Base-by-base conservation (phyloP, 2,113 vertebrate species). In the Trichechus manatus region DNA sequence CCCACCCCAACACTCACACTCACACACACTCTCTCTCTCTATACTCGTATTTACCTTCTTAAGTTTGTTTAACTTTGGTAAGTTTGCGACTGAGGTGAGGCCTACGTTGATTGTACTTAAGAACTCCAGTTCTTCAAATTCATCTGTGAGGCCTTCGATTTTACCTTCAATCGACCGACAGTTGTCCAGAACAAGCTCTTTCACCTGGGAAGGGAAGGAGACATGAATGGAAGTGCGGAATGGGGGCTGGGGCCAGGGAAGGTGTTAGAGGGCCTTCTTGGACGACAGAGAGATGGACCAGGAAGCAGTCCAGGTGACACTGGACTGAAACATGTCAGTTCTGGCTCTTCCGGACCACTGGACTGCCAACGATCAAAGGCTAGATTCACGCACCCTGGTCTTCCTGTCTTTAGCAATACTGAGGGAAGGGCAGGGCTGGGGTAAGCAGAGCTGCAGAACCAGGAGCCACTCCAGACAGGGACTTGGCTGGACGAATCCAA, bases 41-140 rank as follows among this genome's bases (percentile, higher is more conserved):
- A 1, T 17, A 7, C 72, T 33, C 8, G 9, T 33, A 89, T 96
- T 84, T 98, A 99, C 99, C 99, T 99, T 99, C 99, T 99, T 99
- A 91, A 99, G 99, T 99, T 99, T 99, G 98, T 99, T 99, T 99
- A 99, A 99, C 98, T 99, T 99, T 97, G 99, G 99, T 99, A 99
- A 98, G 98, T 99, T 99, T 92, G 99, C 99, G 9, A 99, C 99
- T 94, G 99, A 99, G 94, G 99, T 99, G 98, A 99, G 98, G 98
- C 99, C 99, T 80, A 99, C 99, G 19, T 99, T 99, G 98, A 99
- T 99, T 99, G 99, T 99, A 99, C 99, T 99, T 98, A 99, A 98
- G 98, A 99, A 99, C 98, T 99, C 99, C 99, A 99, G 99, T 98
- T 99, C 99, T 98, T 99, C 99, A 93, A 99, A 99, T 92, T 99